Evolutionary conservation across 2,888 invertebrate genomes (phyloP).

Genomic region (Dasypolia templi): DNA sequence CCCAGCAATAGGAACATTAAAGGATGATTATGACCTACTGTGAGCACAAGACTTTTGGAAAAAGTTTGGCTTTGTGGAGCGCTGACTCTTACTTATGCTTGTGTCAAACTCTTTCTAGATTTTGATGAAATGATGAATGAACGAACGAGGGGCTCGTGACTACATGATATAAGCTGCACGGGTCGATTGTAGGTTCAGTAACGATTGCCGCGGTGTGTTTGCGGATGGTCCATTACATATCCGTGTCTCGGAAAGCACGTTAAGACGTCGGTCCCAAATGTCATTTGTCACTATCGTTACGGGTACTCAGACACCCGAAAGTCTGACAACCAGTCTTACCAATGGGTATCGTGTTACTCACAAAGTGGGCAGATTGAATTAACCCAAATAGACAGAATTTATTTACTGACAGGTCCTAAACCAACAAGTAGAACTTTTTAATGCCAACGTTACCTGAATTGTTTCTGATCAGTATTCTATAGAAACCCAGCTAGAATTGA

Average conservation of each 20-base stretch:
- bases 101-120: not conserved
- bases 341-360: not conserved
- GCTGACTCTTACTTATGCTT: not conserved
- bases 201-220: not conserved
- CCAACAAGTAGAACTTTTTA: not conserved
- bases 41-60: not conserved
- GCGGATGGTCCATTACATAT: not conserved
- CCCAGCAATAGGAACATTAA: not conserved
- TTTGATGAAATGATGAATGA: not conserved
- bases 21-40: not conserved
- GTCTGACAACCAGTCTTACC: not conserved
- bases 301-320: not conserved
- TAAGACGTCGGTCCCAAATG: not conserved
- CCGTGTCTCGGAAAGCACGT: not conserved
- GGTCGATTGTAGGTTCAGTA: not conserved
- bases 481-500: not conserved
- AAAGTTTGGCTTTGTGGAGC: not conserved
- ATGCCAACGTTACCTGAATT: not conserved
- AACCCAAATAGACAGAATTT: not conserved
- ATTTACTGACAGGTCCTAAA: not conserved
- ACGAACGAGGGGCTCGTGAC: not conserved
- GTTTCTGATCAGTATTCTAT: conserved; percentile 38
- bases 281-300: not conserved
- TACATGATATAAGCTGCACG: not conserved
- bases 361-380: not conserved